Evolutionary conservation across 2,797 vertebrate species (phyloP), one percentile per base, ranked within the genome.

Genomic region (Phrynocephalus guinanensis): DNA sequence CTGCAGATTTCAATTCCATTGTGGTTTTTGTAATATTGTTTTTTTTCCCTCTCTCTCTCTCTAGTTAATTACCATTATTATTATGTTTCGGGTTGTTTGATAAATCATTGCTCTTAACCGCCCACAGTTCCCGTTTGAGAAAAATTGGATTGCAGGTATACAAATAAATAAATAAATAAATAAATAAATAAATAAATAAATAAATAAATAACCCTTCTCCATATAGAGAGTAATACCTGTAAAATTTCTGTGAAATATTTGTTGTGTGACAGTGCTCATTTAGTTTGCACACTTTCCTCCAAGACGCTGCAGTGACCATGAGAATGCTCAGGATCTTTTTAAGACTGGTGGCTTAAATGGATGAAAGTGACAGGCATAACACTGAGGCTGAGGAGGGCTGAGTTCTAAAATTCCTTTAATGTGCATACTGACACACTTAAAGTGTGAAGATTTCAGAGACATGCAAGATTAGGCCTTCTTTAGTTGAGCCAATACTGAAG

Each of bases 401-500:
- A 26, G 18, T 63, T 26, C 11, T 75, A 22, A 60, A 16, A 72
- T 79, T 13, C 30, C n/a, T 73, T 5, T 13, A 56, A 26, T 38
- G 30, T 22, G 18, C 67, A 11, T 60, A 20, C 6, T 15, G 52
- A 48, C 52, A 80, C 33, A 44, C 3, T n/a, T 79, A 77, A 56
- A 63, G 66, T 60, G 73, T 44, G 80, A 67, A 67, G 82, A 79
- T 30, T 50, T 79, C 81, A 76, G 20, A 67, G 52, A 68, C 70
- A 88, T 75, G 7, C 5, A 75, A 52, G 26, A 50, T 76, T 77
- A 10, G 67, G 44, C 7, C 44, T 60, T 72, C 30, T 79, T 30
- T 75, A 90, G 88, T 92, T 88, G 66, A 88, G 80, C 91, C 73
- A 92, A 85, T 87, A 67, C 83, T 89, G 67, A 92, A 90, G 52